Conservation (phyloP, 1,140 invertebrate genomes). For the Caligus rogercresseyi region DNA sequence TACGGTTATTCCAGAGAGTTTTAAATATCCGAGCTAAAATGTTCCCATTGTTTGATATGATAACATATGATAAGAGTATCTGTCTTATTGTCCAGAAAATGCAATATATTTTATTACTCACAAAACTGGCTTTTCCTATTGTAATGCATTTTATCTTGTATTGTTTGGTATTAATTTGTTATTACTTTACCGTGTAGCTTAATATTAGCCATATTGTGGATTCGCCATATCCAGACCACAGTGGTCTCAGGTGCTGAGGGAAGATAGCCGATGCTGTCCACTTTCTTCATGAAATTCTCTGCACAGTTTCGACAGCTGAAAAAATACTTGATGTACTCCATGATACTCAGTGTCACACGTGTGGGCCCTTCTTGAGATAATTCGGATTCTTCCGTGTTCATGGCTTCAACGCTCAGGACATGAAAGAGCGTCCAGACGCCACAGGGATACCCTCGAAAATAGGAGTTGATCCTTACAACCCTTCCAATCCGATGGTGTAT, state of each 20-base stretch:
- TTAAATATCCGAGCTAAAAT: no score
- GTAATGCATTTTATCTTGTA: no score
- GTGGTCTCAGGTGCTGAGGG: conserved; percentile 48
- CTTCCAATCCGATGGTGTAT: conserved; percentile 38
- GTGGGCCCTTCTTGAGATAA: conserved; percentile 33
- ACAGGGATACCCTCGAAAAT: conserved; percentile 72
- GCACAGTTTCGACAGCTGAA: conserved; percentile 79
- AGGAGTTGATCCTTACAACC: conserved; percentile 60
- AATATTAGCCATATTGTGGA: conserved; percentile 83
- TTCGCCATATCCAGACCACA: conserved; percentile 81
- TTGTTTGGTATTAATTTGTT: no score
- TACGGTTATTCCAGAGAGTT: no score
- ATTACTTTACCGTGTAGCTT: conserved; percentile 32
- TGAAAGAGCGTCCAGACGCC: conserved; percentile 90
- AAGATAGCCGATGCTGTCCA: conserved; percentile 27
- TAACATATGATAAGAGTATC: no score
- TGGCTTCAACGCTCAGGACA: conserved; percentile 59
- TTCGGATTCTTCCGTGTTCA: conserved; percentile 34
- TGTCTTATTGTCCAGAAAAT: no score
- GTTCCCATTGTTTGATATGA: no score
- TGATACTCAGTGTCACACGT: conserved; percentile 53
- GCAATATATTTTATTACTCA: no score
- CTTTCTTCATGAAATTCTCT: conserved; percentile 5
- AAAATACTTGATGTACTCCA: conserved; percentile 74
- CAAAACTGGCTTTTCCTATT: no score